These are phyloP conservation scores for Steatocranus sp. DNA, from an alignment of 2,797 vertebrate genomes.

Conservation along the genomic window DNA sequence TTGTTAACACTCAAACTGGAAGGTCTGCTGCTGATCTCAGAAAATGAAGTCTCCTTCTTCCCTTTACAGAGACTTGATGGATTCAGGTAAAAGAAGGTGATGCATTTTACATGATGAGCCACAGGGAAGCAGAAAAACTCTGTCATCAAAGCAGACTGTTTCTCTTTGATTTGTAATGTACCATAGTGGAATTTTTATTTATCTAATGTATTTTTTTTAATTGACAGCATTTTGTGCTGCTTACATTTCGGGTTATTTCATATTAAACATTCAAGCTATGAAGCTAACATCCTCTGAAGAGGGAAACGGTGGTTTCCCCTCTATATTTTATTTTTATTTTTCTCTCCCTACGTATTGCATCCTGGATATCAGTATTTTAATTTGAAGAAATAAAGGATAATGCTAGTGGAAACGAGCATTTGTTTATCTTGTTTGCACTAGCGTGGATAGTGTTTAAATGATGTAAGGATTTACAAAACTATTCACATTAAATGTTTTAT, in stretches of 20 bases:
- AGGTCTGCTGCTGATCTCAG: neutral
- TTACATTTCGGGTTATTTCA: neutral
- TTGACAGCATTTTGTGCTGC: neutral
- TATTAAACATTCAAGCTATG: neutral
- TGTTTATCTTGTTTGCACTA: neutral
- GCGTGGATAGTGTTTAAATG: neutral
- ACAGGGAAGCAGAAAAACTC: neutral
- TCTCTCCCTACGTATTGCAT: neutral
- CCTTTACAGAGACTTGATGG: neutral
- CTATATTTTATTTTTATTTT: neutral
- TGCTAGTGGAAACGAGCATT: neutral
- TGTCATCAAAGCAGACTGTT: neutral
- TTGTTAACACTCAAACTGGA: neutral
- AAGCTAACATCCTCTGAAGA: neutral
- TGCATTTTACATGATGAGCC: neutral
- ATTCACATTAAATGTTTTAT: slow-evolving; percentile 23
- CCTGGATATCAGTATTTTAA: neutral
- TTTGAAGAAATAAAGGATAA: neutral
- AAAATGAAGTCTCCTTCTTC: neutral
- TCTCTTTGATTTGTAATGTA: neutral
- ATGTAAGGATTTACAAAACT: neutral
- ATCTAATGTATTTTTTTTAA: neutral
- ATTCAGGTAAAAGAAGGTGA: neutral
- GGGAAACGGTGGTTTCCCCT: neutral
- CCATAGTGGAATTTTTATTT: neutral